phyloP scores from a whole-genome alignment of 2,113 vertebrate genomes.

The Rynchops niger region DNA sequence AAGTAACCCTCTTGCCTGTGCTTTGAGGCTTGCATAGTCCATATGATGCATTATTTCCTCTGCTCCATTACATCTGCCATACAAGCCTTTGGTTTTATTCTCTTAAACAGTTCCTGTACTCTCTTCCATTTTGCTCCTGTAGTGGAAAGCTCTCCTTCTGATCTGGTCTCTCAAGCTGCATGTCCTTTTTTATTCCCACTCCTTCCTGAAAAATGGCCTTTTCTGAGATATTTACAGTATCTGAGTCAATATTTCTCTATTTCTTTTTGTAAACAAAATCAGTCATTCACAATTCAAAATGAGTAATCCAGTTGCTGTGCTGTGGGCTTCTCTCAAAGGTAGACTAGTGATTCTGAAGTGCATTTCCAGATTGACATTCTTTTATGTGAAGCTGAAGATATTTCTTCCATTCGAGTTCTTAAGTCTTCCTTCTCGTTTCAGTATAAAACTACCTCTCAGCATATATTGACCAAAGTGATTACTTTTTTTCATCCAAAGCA shows the following conservation, averaged over 20 bases:
- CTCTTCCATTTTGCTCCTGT: not conserved
- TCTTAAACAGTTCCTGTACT: not conserved
- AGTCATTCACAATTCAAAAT: not conserved
- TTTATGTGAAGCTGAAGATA: not conserved
- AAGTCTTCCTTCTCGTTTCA: not conserved
- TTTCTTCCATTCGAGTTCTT: not conserved
- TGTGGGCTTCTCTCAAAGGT: not conserved
- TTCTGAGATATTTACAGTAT: not conserved
- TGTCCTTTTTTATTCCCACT: constrained; percentile 20
- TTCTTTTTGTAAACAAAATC: not conserved
- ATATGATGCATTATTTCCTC: not conserved
- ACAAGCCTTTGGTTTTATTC: not conserved
- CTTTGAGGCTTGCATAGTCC: not conserved
- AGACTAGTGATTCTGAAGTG: not conserved
- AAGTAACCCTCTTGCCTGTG: not conserved
- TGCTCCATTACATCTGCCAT: not conserved
- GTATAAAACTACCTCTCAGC: not conserved
- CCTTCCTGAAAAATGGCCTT: constrained; percentile 21
- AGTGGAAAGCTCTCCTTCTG: not conserved
- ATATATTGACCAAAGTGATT: not conserved
- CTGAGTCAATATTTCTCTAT: constrained; percentile 43
- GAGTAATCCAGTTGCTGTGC: not conserved
- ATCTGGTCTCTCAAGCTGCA: not conserved
- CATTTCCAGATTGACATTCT: not conserved
- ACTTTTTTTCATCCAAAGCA: not conserved